Evolutionary conservation across 2,888 invertebrate genomes (phyloP).

Genomic region (Drosophila histrio): DNA sequence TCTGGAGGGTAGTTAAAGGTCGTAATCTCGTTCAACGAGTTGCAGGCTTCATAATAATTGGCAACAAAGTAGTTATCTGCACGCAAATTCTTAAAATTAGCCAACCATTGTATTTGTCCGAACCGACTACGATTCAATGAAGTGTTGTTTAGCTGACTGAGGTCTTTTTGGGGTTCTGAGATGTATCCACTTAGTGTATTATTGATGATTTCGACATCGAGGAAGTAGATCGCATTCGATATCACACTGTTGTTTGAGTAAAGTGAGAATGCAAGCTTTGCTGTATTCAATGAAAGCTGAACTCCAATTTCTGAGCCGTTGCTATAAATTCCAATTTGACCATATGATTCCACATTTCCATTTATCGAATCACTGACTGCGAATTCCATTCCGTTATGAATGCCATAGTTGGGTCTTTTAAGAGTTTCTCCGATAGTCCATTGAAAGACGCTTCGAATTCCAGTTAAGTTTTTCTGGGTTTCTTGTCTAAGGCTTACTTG

Average conservation of each 20-base stretch:
- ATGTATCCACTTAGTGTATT: conserved; percentile 5
- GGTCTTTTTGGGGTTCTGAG: conserved; percentile 5
- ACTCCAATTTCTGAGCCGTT: conserved; percentile 4
- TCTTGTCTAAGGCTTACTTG: neutral
- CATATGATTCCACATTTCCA: neutral
- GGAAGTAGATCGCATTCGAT: conserved; percentile 14
- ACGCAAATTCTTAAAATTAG: neutral
- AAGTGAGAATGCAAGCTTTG: neutral
- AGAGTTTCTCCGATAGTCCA: conserved; percentile 4
- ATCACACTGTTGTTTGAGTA: conserved; percentile 3
- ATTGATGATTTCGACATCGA: conserved; percentile 16
- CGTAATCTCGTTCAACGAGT: neutral
- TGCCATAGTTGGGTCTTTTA: neutral
- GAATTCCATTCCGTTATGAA: conserved; percentile 5
- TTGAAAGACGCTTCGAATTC: conserved; percentile 21
- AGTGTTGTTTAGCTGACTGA: neutral
- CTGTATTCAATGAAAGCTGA: neutral
- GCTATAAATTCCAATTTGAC: conserved; percentile 12
- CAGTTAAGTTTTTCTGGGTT: neutral
- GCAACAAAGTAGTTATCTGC: neutral
- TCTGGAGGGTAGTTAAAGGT: conserved; percentile 7
- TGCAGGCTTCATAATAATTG: neutral
- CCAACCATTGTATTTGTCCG: conserved; percentile 1
- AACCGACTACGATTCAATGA: neutral
- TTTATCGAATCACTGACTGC: neutral